Base-by-base conservation (phyloP, 92 coral and sea anemone genomes). In the Palythoa heliodiscus region DNA sequence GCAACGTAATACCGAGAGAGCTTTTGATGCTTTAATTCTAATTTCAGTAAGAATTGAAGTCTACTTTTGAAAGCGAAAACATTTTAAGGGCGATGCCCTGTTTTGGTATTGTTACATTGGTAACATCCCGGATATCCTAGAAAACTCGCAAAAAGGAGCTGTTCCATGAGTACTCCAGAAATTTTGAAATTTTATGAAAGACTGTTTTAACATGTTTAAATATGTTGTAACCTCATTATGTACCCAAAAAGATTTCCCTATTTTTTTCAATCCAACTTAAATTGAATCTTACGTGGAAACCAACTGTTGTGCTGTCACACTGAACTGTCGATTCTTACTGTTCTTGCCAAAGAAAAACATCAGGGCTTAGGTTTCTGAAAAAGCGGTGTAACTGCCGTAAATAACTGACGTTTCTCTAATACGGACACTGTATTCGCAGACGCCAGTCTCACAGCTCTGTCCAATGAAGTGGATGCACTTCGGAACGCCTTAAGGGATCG, bases 381-480 rank as follows among this genome's bases (percentile, higher is more conserved):
- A 43, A 43, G 50, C 50, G 9, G 50, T 43, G 50, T 43, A 43
- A 14, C 64, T 58, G n/a, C n/a, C 35, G 1, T 29, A 29, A 29
- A 29, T 29, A 29, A 29, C 35, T 29, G 35, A 29, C 35, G 35
- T 29, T 29, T 29, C 35, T 29, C 35, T 29, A 29, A 29, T 29
- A 29, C 35, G 35, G 35, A 29, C 35, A 0, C 35, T 29, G 35
- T 20, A 60, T 39, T 75, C 69, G 19, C 88, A 90, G 96, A 87
- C 17, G 80, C 87, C 60, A 89, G 86, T 75, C 83, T 91, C 55
- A 52, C 94, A 10, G 92, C 93, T 16, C 80, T 94, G 35, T 91
- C 95, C 53, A 88, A 86, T 48, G 98, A 94, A 55, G 88, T 94
- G 40, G 93, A 90, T 17, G 93, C 93, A 52, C 83, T 94, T 35